These are phyloP conservation scores for Cydia pomonella DNA, from an alignment of 1,140 invertebrate genomes.

Conservation along the genomic window DNA sequence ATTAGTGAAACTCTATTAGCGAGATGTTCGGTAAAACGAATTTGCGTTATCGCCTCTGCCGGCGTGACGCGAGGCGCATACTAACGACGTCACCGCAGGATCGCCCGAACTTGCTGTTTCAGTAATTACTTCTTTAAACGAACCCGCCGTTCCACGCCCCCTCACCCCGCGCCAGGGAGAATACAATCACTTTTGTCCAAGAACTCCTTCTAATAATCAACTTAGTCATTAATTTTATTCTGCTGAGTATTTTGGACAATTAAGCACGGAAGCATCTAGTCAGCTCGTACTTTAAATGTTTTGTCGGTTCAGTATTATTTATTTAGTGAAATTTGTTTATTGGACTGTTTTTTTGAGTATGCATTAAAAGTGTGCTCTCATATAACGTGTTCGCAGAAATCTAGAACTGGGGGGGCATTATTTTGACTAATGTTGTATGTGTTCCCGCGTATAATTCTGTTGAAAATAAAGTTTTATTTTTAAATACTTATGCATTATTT, in stretches of 20 bases:
- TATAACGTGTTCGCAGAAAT: too few relatives aligned
- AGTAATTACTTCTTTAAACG: slow-evolving; percentile 78
- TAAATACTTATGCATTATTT: background rate
- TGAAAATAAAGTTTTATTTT: background rate
- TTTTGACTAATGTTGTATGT: background rate
- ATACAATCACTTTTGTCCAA: slow-evolving; percentile 59
- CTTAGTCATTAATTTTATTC: slow-evolving; percentile 51
- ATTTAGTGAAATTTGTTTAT: background rate
- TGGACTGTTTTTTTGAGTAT: background rate
- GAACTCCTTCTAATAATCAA: slow-evolving; percentile 59
- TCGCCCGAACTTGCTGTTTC: slow-evolving; percentile 63
- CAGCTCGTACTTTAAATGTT: background rate
- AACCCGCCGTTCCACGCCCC: slow-evolving; percentile 48
- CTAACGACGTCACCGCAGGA: slow-evolving; percentile 60
- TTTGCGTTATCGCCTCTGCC: slow-evolving; percentile 78
- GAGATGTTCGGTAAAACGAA: slow-evolving; percentile 78
- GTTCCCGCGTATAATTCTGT: background rate
- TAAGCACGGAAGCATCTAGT: slow-evolving; percentile 34
- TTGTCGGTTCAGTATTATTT: background rate
- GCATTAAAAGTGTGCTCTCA: too few relatives aligned
- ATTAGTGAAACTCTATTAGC: slow-evolving; percentile 81
- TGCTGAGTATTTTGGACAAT: slow-evolving; percentile 45
- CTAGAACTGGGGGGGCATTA: too few relatives aligned
- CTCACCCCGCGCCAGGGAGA: slow-evolving; percentile 36
- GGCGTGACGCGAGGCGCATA: slow-evolving; percentile 67